These are phyloP conservation scores for Meloidogyne hapla DNA, from an alignment of 1,140 invertebrate genomes.

Conservation along the genomic window DNA sequence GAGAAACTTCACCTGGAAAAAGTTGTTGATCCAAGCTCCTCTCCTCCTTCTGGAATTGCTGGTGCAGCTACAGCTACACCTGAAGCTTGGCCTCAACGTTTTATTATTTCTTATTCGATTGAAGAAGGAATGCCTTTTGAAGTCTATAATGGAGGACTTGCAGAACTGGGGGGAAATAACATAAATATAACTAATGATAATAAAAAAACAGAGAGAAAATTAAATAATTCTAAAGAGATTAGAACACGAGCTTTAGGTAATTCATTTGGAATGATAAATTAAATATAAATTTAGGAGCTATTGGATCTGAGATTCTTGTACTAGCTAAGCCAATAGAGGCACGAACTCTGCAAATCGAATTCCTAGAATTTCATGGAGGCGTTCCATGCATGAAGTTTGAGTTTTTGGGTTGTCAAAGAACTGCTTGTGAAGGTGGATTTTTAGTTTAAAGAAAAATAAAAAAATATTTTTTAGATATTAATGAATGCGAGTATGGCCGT, in stretches of 20 bases:
- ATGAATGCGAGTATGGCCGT: conserved; percentile 78
- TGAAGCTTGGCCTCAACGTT: conserved; percentile 66
- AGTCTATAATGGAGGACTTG: conserved; percentile 58
- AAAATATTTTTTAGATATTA: conserved; percentile 72
- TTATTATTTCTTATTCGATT: conserved; percentile 66
- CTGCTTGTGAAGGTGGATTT: conserved; percentile 79
- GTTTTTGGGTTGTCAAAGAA: conserved; percentile 84
- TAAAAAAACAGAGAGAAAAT: background rate
- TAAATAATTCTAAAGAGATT: background rate
- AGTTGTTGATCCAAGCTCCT: conserved; percentile 15
- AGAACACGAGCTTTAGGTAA: conserved; percentile 20
- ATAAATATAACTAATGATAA: background rate
- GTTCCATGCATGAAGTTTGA: conserved; percentile 87
- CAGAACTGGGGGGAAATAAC: background rate
- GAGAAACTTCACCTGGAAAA: conserved; percentile 55
- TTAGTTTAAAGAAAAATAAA: background rate
- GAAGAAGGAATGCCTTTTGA: conserved; percentile 74
- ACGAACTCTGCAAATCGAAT: conserved; percentile 80
- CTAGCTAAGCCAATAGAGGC: conserved; percentile 86
- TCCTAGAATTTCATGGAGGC: conserved; percentile 77
- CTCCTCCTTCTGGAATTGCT: conserved; percentile 75
- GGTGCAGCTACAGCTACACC: conserved; percentile 65
- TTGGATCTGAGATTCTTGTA: conserved; percentile 79
- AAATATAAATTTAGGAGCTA: conserved; percentile 10
- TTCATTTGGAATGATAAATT: background rate